Base-by-base conservation (phyloP, 1,140 invertebrate genomes). In the Drosophila santomea region DNA sequence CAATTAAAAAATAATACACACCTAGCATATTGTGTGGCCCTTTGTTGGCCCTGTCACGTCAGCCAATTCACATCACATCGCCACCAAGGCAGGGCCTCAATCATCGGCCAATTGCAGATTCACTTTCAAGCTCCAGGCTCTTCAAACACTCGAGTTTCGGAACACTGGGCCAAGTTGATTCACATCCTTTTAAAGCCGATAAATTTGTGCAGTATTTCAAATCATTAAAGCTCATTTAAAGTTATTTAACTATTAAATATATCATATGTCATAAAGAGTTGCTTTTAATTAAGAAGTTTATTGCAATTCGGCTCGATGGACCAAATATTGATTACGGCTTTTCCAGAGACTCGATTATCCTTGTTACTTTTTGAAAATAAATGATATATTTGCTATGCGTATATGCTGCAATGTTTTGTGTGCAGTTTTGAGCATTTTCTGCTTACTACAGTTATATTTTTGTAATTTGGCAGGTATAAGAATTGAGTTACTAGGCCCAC, bases 1-100 rank as follows among this genome's bases (percentile, higher is more conserved):
- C 35, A 64, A 64, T 64, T 64, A 64, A 64, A 62, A 64, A 62
- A 64, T 47, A 64, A 64, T 64, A 64, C 57, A 28, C 61, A 4
- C 20, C 61, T 3, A 25, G 60, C 60, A 44, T 59, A 35, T n/a
- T 62, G 57, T 11, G 41, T 14, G 41, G 4, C 32, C 17, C 57
- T 36, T 62, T 64, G 41, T 47, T 25, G 15, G 57, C 23, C 56
- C 57, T 12, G 62, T 62, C 62, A 62, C 57, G 62, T 62, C 62
- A 47, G 62, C 25, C 60, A 57, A 56, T 63, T 35, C 14, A 17
- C 32, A 36, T 44, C 17, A 17, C 32, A 62, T 64, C 41, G 36
- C 35, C 28, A 32, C 56, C 61, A 64, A 61, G 56, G 20, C 20
- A 20, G 50, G 56, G 41, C 10, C 57, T 47, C 43, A 64, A 62